A percentile compares a stretch with the other conserved stretches of the same genome.
Conservation (phyloP, 2,113 vertebrate genomes). For the Ailurus styani region DNA sequence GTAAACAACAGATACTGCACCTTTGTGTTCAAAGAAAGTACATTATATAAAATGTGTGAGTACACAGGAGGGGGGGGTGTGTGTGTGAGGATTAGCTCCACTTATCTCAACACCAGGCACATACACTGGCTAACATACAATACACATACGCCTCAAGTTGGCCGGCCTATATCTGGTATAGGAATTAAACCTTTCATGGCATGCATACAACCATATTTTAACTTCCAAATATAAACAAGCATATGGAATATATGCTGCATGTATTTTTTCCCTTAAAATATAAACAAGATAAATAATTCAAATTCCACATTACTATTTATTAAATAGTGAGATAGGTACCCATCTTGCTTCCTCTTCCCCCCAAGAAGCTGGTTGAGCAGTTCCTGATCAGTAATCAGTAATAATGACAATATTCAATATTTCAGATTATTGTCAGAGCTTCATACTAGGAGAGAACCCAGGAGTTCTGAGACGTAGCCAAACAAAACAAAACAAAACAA, state of each 20-base stretch:
- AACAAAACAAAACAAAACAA: too few species aligned
- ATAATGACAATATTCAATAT: neutral
- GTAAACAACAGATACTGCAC: neutral
- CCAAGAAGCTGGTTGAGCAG: neutral
- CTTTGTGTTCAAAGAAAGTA: neutral
- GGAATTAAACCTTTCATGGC: neutral
- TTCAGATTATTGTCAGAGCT: neutral
- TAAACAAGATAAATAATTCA: neutral
- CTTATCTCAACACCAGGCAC: constrained; percentile 1
- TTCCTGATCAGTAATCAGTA: neutral
- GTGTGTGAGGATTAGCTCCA: neutral
- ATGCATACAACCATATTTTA: neutral
- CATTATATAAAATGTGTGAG: neutral
- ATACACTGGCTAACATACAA: neutral
- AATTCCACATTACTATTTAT: neutral
- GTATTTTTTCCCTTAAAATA: neutral
- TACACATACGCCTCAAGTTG: neutral
- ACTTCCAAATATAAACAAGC: neutral
- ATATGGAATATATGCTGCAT: neutral
- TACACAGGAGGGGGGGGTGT: neutral
- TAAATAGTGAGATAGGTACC: neutral
- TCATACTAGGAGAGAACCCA: neutral
- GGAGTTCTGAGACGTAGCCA: neutral
- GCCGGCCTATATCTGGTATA: constrained; percentile 32
- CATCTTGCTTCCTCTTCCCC: neutral